phyloP scores from a whole-genome alignment of 2,113 vertebrate species.

The Cnemophilus loriae region DNA sequence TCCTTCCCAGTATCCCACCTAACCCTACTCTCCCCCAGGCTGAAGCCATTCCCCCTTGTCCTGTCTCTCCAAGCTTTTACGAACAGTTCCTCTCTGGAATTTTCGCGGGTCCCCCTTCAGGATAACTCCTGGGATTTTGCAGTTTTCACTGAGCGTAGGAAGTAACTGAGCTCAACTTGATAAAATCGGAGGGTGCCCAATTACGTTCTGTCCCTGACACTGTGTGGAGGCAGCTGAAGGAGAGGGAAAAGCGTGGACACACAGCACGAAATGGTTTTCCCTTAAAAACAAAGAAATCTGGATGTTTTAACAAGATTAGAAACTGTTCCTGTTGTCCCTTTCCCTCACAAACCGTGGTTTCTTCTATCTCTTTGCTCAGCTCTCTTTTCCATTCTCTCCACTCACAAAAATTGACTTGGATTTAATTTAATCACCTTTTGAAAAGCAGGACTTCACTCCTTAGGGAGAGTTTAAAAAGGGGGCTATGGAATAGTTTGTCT shows the following conservation, averaged over 20 bases:
- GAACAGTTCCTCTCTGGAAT: background rate
- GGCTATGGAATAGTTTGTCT: fast-evolving
- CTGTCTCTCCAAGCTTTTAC: background rate
- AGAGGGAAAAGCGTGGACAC: background rate
- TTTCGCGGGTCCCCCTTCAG: background rate
- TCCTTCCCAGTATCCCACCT: background rate
- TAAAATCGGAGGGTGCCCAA: background rate
- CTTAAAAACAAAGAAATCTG: background rate
- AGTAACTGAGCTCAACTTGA: background rate
- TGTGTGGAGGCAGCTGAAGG: background rate
- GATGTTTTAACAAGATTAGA: background rate
- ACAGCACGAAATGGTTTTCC: background rate
- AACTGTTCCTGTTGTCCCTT: background rate
- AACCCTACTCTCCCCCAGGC: background rate
- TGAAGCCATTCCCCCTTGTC: background rate
- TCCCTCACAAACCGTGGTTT: fast-evolving
- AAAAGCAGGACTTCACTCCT: background rate
- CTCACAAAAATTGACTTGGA: background rate
- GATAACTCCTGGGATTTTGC: background rate
- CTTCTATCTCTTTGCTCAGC: background rate
- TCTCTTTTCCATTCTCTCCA: too few species aligned
- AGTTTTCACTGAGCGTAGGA: background rate
- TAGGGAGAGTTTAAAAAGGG: background rate
- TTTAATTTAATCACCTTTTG: background rate
- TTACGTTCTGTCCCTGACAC: background rate